Evolutionary conservation across 2,888 invertebrate species (phyloP).

Genomic region (Platynereis dumerilii): DNA sequence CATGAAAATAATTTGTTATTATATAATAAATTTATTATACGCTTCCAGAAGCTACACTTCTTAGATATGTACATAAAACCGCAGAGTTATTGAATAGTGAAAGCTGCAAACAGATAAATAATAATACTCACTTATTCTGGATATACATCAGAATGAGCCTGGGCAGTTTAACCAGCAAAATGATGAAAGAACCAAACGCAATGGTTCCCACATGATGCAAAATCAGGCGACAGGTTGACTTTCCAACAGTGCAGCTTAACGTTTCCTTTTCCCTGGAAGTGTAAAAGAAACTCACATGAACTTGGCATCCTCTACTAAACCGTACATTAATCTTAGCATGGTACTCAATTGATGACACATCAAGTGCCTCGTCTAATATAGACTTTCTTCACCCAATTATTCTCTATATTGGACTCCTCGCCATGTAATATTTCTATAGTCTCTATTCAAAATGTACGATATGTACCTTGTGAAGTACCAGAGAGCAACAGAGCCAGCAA

Average conservation of each 20-base stretch:
- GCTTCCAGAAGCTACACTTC: too few species aligned
- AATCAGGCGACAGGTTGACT: slow-evolving; percentile 51
- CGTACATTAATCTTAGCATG: too few species aligned
- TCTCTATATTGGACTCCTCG: too few species aligned
- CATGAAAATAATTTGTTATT: neutral
- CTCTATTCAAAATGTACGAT: too few species aligned
- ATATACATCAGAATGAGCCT: slow-evolving; percentile 63
- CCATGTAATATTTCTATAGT: too few species aligned
- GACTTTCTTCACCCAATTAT: too few species aligned
- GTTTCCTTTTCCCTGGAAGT: slow-evolving; percentile 51
- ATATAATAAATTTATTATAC: slow-evolving; percentile 2
- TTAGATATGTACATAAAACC: too few species aligned
- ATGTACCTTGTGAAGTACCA: slow-evolving; percentile 90
- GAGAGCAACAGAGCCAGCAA: slow-evolving; percentile 89
- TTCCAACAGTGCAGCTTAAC: slow-evolving; percentile 48
- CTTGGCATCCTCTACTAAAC: too few species aligned
- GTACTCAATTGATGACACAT: too few species aligned
- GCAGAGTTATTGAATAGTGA: neutral
- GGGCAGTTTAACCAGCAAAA: slow-evolving; percentile 63
- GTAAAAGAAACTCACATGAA: slow-evolving; percentile 10
- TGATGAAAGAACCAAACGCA: slow-evolving; percentile 63
- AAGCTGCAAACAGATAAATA: neutral
- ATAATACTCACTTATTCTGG: slow-evolving; percentile 62
- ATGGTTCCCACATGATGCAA: slow-evolving; percentile 64
- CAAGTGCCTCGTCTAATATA: too few species aligned